Conservation (phyloP, 2,888 invertebrate genomes). For the Trachelus iudaicus region DNA sequence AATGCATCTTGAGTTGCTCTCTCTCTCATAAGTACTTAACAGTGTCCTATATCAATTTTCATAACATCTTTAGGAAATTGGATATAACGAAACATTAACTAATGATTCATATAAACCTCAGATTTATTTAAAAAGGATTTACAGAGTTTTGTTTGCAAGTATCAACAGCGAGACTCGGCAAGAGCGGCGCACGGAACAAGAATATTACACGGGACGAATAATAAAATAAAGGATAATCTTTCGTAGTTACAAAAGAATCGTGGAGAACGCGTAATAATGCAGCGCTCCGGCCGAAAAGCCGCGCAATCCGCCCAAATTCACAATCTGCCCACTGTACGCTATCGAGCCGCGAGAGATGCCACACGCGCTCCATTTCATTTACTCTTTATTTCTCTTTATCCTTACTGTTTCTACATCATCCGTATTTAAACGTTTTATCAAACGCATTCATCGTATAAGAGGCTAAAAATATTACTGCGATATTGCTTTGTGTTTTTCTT, state of each 20-base stretch:
- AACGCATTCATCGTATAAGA: constrained; percentile 17
- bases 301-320: constrained; percentile 23
- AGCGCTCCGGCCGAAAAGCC: constrained; percentile 30
- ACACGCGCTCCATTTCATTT: constrained; percentile 14
- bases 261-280: constrained; percentile 18
- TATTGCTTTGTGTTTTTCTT: constrained; percentile 39
- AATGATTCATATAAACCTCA: constrained; percentile 59
- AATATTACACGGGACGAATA: constrained; percentile 60
- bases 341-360: constrained; percentile 13
- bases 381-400: constrained; percentile 18
- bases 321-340: constrained; percentile 14
- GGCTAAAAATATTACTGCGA: constrained; percentile 39
- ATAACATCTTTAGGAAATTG: too few species aligned
- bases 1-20: too few species aligned
- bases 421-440: constrained; percentile 24
- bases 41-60: too few species aligned
- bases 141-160: constrained; percentile 63
- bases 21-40: too few species aligned
- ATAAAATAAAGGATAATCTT: constrained; percentile 9
- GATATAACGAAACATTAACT: too few species aligned
- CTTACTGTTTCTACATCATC: constrained; percentile 15
- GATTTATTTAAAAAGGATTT: constrained; percentile 66
- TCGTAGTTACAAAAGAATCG: constrained; percentile 17
- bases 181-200: constrained; percentile 62
- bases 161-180: constrained; percentile 64